These are phyloP conservation scores for Orchesella cincta DNA, from an alignment of 1,140 invertebrate species.

Conservation along the genomic window DNA sequence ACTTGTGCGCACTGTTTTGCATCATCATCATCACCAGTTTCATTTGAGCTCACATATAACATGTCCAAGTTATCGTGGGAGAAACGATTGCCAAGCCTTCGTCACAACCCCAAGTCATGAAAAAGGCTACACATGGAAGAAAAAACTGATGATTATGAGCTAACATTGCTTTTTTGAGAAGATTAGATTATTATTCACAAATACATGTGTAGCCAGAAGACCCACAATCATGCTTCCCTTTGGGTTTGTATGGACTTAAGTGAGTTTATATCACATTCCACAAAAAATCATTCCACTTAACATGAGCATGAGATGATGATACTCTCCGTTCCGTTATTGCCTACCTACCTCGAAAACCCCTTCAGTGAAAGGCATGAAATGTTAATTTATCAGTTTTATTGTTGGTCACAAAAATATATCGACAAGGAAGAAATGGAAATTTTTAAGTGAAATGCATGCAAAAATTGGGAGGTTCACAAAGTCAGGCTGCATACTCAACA, in stretches of 20 bases:
- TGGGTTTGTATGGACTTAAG: neutral
- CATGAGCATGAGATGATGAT: neutral
- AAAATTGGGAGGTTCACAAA: conserved; percentile 1
- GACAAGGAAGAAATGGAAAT: conserved; percentile 4
- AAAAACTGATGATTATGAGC: conserved; percentile 20
- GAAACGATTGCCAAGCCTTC: conserved; percentile 28
- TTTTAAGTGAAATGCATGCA: conserved; percentile 3
- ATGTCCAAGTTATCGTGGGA: conserved; percentile 10
- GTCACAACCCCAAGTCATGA: conserved; percentile 24
- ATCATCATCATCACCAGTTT: neutral
- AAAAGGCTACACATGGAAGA: neutral
- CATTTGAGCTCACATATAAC: neutral
- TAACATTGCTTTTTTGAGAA: neutral
- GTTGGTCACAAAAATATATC: conserved; percentile 27
- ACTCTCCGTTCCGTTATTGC: conserved; percentile 1
- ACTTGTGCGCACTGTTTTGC: neutral
- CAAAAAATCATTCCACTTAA: neutral
- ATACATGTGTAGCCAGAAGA: too few species aligned
- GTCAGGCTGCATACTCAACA: neutral
- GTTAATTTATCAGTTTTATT: conserved; percentile 27
- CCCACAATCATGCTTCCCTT: too few species aligned
- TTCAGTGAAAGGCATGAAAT: conserved; percentile 2
- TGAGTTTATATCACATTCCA: neutral
- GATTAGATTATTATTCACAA: too few species aligned
- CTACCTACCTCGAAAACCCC: neutral